Evolutionary conservation across 2,113 vertebrate genomes (phyloP), one percentile per base, ranked within the genome.

Genomic region (Fulmarus glacialis): DNA sequence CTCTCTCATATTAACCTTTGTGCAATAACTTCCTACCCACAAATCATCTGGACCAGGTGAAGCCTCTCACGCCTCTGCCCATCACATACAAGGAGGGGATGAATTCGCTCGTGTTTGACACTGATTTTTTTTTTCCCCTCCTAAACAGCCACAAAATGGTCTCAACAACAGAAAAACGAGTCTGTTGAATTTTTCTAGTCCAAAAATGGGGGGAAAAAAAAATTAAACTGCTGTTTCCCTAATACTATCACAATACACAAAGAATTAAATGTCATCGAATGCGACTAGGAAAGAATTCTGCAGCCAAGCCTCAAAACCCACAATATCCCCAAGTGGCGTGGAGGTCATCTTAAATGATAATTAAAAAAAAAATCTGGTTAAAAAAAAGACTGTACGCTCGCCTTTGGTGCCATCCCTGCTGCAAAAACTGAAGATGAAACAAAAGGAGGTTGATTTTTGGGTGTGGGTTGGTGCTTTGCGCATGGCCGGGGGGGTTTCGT

Each of bases 11-110:
- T 86, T 45, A 23, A 63, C 16, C 21, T 42, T 4, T 40, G n/a
- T 5, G 38, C 21, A 15, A 8, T 9, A 59, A 62, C 16, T 85
- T 71, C 0, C 9, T 48, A 24, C 43, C 68, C 48, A 38, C 23
- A 20, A 48, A 62, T 29, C 56, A 3, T 2, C 47, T 3, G 32
- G 79, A 7, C 21, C 11, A 4, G 29, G 20, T 0, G 7, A 82
- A 71, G 60, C 18, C 30, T 9, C 78, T 81, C 38, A 2, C 3
- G 4, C 40, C 58, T 23, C 72, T 47, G 20, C n/a, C 34, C 64
- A 12, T 29, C 2, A 0, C 0, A 0, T 32, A 5, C 29, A 16
- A 32, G 32, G 19, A 74, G 2, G 12, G 63, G 43, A 17, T 12
- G 30, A 48, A 70, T 23, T 16, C 0, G 0, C 27, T 89, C 38